Evolutionary conservation across 2,888 invertebrate genomes (phyloP), one percentile per base, ranked within the genome.

Genomic region (Trachelus iudaicus): DNA sequence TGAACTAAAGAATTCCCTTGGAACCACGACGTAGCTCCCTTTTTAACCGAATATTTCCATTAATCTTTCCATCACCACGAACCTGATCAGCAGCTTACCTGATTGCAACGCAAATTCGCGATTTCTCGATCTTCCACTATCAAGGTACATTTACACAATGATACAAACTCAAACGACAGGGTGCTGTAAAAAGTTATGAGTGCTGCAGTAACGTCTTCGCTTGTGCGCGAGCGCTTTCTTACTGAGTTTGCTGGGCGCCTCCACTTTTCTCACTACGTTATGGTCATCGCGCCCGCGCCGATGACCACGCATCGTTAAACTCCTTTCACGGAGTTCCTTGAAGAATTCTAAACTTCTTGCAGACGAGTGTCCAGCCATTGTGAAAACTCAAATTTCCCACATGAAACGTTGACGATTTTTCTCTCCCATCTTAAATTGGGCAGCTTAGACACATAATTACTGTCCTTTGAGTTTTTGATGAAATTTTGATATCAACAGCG

Each of bases 191-290:
- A 56, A 6, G 23, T 23, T 56, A 9, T 56, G 1, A 56, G 23
- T 56, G 1, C 12, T 71, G 71, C 15, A 76, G 78, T 78, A 79
- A 84, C 89, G 87, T 90, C 88, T 89, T 90, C 85, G 85, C 90
- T 87, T 87, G 87, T 88, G 87, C 90, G 88, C 90, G 89, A 89
- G 86, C 90, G 90, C 90, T 89, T 90, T 85, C 89, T 89, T 88
- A 90, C 90, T 90, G 89, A 85, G 83, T 77, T 83, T 82, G 85
- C 85, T 84, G 87, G 85, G 81, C 85, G 84, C 83, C 85, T 82
- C 84, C 86, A 85, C 86, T 86, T 87, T 88, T 87, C 85, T 69
- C 73, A 33, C 34, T 79, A 80, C 82, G 81, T 82, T 82, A 83
- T 84, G 81, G 83, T 83, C 84, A 84, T 83, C 83, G 81, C 81